Base-by-base conservation (phyloP, 2,888 invertebrate genomes). In the Pterostichus niger region DNA sequence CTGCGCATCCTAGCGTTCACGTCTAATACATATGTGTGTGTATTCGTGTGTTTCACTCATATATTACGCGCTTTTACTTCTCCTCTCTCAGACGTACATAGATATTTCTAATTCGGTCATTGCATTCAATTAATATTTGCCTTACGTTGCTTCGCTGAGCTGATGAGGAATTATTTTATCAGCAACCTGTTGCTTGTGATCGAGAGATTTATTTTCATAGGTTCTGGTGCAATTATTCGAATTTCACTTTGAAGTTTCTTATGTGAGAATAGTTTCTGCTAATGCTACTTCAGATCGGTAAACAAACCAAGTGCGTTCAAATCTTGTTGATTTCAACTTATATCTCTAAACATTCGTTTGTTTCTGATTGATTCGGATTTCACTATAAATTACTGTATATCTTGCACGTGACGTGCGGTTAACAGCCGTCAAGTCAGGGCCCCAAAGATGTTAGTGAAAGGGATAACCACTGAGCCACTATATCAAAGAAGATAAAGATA, bases 151-250 rank as follows among this genome's bases (percentile, higher is more conserved):
- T 24, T 24, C 24, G 24, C 24, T 24, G 24, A 24, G 24, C 13
- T 71, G 68, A 71, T 71, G 68, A 71, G 68, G 68, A 71, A 71
- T 71, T 71, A 71, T 71, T 71, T 71, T 71, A 71, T 71, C 68
- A 71, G 40, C 68, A 71, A 71, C 44, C 68, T 71, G 68, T 17
- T 71, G 44, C 68, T 17, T 56, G 52, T 13, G 68, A 71, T 71
- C 40, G 44, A 71, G 17, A 17, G 68, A 71, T 71, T 71, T 71
- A 71, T 71, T 40, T 44, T 17, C 44, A 44, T 44, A 9, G 44
- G 15, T 44, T 40, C 68, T 15, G 44, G 44, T 40, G 68, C 68
- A 71, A 71, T 71, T 44, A 71, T 71, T 71, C 9, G 10, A 44
- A 71, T 71, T 71, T 71, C 68, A 71, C 68, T 71, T 71, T 52